Base-by-base conservation (phyloP, 2,888 invertebrate species). In the Hedya salicella region DNA sequence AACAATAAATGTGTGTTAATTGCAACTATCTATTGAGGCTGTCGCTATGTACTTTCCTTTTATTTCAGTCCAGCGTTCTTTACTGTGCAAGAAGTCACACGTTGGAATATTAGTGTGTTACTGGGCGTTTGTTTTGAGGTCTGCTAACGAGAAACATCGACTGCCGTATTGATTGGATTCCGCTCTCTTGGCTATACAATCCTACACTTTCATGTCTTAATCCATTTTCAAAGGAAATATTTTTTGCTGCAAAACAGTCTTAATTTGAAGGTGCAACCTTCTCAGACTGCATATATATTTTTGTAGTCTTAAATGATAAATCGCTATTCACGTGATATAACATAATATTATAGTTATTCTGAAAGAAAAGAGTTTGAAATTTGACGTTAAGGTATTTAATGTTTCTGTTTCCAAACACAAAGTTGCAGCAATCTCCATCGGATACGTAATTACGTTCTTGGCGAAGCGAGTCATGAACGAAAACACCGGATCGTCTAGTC, bases 1-100 rank as follows among this genome's bases (percentile, higher is more conserved):
- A 81, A 85, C 86, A 83, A 86, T 83, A 77, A 77, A 82, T 81
- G 82, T 81, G 75, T 85, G 82, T 81, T 85, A 84, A 86, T 86
- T 82, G 81, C 77, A 70, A 81, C 78, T 83, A 83, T 83, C 83
- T 84, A 83, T 82, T 69, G 78, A 78, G 82, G 82, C 75, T 78
- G 81, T 83, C 81, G 21, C 36, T 44, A 36, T 59, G 73, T 76
- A 81, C 84, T 83, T 85, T 83, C 83, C 78, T 83, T 82, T 82
- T 76, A 80, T 76, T 77, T 73, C 70, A 71, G 70, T 75, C 68
- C 67, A 53, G 75, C 73, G 70, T 75, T 78, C 59, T 52, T 52
- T 72, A 72, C 71, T 71, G 68, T 65, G 72, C 65, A 68, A 70
- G 66, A 65, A 53, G 62, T 70, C 53, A 53, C 32, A 60, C 46